Evolutionary conservation across 1,140 invertebrate species (phyloP), one percentile per base, ranked within the genome.

Genomic region (Tachypleus tridentatus): DNA sequence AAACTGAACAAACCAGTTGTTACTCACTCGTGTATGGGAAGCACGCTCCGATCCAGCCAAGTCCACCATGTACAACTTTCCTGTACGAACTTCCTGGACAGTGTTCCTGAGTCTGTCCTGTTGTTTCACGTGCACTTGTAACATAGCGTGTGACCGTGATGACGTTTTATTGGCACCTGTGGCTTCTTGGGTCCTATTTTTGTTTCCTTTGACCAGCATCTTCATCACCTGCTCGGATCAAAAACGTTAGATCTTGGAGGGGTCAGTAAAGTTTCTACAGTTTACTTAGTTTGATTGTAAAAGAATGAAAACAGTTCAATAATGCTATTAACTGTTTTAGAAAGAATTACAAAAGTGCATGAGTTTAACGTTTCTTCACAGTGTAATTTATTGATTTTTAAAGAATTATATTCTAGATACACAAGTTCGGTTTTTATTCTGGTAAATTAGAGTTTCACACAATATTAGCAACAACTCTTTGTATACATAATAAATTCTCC

Each of bases 151-250:
- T 63, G 94, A 98, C 63, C 97, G 82, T 3, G 93, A 97, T 62
- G 94, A 97, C 70, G 97, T 93, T 48, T 91, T 86, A 78, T 99
- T 99, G 4, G 93, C 91, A 78, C 97, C 94, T 0, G 97, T 99
- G 0, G 96, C 93, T 80, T 98, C 95, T 73, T 98, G 95, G 0
- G 94, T 94, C 59, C 97, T 80, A 74, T 94, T 88, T 61, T 83
- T 85, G 74, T 99, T 99, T 1, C 96, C 96, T 70, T 85, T 79
- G 56, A 88, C 83, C 54, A 98, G 76, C 73, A 97, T 82, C 51
- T 84, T 79, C 67, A 98, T 84, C 3, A 99, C 80, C 77, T 97
- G 84, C 47, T 89, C 82, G 0, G 0, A 54, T 29, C 29, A 0
- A 9, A 61, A 10, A 64, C 10, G 62, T 49, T 50, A 62, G 9